Conservation (phyloP, 2,113 vertebrate species). For the Athene noctua region DNA sequence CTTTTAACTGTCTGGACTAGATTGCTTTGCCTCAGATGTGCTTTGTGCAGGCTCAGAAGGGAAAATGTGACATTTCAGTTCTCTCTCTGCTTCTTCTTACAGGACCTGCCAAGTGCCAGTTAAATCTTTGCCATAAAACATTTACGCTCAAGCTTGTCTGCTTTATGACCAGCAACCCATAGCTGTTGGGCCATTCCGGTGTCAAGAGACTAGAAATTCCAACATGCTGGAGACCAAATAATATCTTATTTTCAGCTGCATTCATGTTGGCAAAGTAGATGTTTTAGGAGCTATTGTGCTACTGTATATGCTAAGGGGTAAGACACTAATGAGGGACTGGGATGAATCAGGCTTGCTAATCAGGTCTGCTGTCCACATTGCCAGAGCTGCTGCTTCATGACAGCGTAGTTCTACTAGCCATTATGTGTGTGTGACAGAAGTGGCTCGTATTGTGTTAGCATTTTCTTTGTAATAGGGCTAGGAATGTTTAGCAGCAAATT, state of each 20-base stretch:
- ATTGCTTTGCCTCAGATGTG: neutral
- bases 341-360: conserved; percentile 39
- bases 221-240: neutral
- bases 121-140: neutral
- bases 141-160: neutral
- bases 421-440: neutral
- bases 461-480: neutral
- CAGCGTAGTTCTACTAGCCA: neutral
- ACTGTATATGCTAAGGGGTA: neutral
- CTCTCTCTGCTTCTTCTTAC: neutral
- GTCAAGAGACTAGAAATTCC: neutral
- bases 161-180: neutral
- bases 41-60: neutral
- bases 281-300: neutral
- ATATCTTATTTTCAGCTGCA: neutral
- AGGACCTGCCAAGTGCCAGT: neutral
- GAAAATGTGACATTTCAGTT: conserved; percentile 23
- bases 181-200: neutral
- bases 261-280: neutral
- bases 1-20: neutral
- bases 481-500: neutral
- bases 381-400: neutral
- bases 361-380: neutral
- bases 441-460: neutral
- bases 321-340: neutral